These are phyloP conservation scores for Daktulosphaira vitifoliae DNA, from an alignment of 1,140 invertebrate species.

Conservation along the genomic window DNA sequence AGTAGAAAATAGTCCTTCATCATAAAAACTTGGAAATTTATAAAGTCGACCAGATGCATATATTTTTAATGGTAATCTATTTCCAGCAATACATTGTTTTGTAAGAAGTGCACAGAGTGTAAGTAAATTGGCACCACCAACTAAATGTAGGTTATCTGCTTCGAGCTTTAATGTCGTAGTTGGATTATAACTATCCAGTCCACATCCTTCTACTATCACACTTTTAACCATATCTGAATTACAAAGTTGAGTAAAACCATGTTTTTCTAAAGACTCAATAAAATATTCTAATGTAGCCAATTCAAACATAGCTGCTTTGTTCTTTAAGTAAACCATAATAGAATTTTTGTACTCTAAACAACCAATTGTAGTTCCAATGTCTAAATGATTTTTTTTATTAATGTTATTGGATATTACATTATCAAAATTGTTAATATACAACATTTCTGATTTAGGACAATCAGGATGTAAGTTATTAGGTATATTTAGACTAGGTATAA, in stretches of 20 bases:
- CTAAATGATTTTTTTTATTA: conserved; percentile 46
- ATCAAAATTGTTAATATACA: conserved; percentile 46
- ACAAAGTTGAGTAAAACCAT: conserved; percentile 49
- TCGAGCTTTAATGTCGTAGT: conserved; percentile 45
- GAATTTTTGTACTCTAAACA: conserved; percentile 53
- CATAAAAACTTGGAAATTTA: conserved; percentile 36
- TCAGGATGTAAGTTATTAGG: conserved; percentile 56
- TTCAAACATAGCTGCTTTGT: conserved; percentile 57
- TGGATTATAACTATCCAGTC: conserved; percentile 55
- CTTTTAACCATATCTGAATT: conserved; percentile 60
- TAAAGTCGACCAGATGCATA: conserved; percentile 44
- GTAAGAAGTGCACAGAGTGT: conserved; percentile 57
- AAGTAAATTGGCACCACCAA: conserved; percentile 53
- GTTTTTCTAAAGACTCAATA: conserved; percentile 44
- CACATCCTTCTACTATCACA: conserved; percentile 59
- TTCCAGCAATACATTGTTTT: conserved; percentile 49
- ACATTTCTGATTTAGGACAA: conserved; percentile 46
- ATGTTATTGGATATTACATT: conserved; percentile 37
- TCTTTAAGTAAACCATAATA: conserved; percentile 53
- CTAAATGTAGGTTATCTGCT: conserved; percentile 51
- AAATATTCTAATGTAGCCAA: conserved; percentile 50
- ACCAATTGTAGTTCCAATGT: conserved; percentile 47
- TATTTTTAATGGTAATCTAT: conserved; percentile 52
- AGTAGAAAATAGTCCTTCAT: conserved; percentile 50
- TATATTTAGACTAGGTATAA: conserved; percentile 50